These are phyloP conservation scores for Siderastrea siderea DNA, from an alignment of 92 coral and sea anemone genomes.

Conservation along the genomic window DNA sequence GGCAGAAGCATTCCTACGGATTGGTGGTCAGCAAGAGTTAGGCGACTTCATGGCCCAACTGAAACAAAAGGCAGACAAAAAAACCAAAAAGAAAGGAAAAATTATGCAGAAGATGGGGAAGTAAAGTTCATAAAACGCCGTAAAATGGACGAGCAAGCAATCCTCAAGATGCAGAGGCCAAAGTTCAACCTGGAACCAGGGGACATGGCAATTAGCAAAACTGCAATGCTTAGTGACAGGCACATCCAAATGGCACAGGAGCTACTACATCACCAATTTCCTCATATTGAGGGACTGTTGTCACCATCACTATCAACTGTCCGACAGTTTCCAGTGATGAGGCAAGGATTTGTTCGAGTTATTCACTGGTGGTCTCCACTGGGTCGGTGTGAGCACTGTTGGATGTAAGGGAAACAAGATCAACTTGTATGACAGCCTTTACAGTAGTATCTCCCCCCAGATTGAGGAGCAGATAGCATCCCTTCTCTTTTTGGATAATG, in stretches of 20 bases:
- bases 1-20: slow-evolving; percentile 3
- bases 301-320: slow-evolving; percentile 31
- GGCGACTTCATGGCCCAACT: neutral
- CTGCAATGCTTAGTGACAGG: slow-evolving; percentile 39
- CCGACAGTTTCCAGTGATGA: slow-evolving; percentile 50
- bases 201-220: slow-evolving; percentile 13
- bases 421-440: slow-evolving; percentile 57
- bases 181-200: slow-evolving; percentile 6
- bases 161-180: slow-evolving; percentile 8
- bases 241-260: slow-evolving; percentile 40
- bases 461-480: slow-evolving; percentile 39
- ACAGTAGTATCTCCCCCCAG: slow-evolving; percentile 20
- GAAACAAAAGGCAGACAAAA: neutral
- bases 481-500: slow-evolving; percentile 25
- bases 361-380: slow-evolving; percentile 47
- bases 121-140: slow-evolving; percentile 14
- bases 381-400: slow-evolving; percentile 50
- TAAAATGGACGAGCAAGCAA: neutral
- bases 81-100: slow-evolving; percentile 2
- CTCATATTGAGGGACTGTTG: slow-evolving; percentile 47
- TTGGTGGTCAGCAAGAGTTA: neutral
- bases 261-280: slow-evolving; percentile 44
- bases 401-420: slow-evolving; percentile 29
- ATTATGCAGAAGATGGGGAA: neutral
- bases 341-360: slow-evolving; percentile 27